phyloP scores from a whole-genome alignment of 2,113 vertebrate genomes.

The Phylloscopus whistleri region DNA sequence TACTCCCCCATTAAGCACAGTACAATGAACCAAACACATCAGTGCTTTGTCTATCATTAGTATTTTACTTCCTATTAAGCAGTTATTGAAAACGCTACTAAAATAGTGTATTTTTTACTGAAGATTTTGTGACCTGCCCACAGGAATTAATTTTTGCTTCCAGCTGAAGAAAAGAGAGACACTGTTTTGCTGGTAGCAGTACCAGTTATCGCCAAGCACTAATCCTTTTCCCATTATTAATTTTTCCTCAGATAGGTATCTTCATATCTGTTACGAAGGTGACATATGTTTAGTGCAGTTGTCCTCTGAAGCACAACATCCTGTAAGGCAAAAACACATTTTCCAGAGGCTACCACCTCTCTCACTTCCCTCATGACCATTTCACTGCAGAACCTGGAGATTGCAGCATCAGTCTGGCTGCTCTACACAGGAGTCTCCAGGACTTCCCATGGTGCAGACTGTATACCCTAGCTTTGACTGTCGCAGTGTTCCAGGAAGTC shows the following conservation, averaged over 20 bases:
- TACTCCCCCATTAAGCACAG: accelerated
- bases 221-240: not conserved
- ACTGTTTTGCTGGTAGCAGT: not conserved
- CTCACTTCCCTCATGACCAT: not conserved
- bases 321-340: not conserved
- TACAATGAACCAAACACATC: not conserved
- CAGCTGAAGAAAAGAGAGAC: not conserved
- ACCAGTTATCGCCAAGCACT: not conserved
- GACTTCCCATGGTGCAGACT: not conserved
- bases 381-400: not conserved
- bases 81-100: not conserved
- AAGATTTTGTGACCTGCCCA: not conserved
- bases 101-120: not conserved
- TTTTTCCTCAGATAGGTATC: not conserved
- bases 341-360: not conserved
- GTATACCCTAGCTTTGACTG: accelerated
- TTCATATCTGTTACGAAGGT: not conserved
- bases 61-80: not conserved
- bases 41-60: not conserved
- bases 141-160: not conserved
- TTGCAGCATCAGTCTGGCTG: not conserved
- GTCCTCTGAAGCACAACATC: not conserved
- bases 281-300: not conserved
- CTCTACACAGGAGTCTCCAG: accelerated
- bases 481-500: not conserved